Evolutionary conservation across 2,888 invertebrate genomes (phyloP).

Genomic region (Sepiola atlantica): DNA sequence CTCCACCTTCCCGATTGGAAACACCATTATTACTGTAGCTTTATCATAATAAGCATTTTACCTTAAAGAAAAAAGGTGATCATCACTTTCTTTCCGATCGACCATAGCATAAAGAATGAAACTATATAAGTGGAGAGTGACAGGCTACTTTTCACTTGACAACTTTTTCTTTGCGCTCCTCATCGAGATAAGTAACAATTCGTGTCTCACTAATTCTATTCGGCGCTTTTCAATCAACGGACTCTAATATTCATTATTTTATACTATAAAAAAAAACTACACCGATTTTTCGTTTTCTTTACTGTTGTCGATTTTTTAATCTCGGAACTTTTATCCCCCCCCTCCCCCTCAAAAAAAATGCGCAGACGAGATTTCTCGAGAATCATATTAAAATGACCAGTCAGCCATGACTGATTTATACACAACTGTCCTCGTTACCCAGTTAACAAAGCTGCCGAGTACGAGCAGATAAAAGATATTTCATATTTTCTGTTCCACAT

Average conservation of each 20-base stretch:
- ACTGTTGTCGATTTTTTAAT: too few species aligned
- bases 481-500: background rate
- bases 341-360: too few species aligned
- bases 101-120: background rate
- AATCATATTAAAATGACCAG: constrained; percentile 8
- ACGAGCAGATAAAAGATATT: background rate
- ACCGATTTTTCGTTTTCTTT: background rate
- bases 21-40: background rate
- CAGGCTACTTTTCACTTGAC: background rate
- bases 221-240: background rate
- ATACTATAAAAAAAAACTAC: background rate
- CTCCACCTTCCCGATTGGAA: background rate
- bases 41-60: background rate
- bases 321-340: background rate
- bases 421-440: constrained; percentile 32
- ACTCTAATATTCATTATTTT: background rate
- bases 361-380: constrained; percentile 7
- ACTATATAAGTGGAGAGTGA: background rate
- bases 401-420: background rate
- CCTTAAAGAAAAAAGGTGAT: background rate
- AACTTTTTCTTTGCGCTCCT: background rate
- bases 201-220: background rate
- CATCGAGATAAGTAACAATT: background rate
- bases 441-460: background rate
- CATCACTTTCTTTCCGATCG: background rate